phyloP scores from a whole-genome alignment of 2,797 vertebrate species.

The Pseudotriccus pelzelni region DNA sequence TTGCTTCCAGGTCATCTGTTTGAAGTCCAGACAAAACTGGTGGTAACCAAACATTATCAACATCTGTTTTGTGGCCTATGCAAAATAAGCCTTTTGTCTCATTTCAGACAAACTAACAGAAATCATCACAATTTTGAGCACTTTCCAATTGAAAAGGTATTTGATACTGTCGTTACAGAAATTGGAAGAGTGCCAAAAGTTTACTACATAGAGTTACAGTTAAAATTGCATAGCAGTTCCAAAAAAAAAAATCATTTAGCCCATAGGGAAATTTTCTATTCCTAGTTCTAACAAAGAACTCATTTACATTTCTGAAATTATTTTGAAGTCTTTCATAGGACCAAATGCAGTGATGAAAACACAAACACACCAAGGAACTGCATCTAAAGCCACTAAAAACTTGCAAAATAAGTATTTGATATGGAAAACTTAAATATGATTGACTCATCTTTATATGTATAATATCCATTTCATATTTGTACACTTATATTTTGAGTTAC shows the following conservation, averaged over 20 bases:
- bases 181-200: not conserved
- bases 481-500: not conserved
- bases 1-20: slow-evolving; percentile 59
- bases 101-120: not conserved
- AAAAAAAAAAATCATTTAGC: not conserved
- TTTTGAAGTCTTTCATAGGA: not conserved
- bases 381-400: not conserved
- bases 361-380: not conserved
- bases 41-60: slow-evolving; percentile 25
- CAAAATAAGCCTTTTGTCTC: slow-evolving; percentile 32
- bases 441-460: not conserved
- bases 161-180: not conserved
- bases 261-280: slow-evolving; percentile 16
- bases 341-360: slow-evolving; percentile 15
- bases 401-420: not conserved
- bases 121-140: not conserved
- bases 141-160: not conserved
- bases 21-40: slow-evolving; percentile 46
- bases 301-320: slow-evolving; percentile 46
- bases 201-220: not conserved
- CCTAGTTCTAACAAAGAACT: slow-evolving; percentile 29
- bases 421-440: not conserved
- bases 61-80: slow-evolving; percentile 42
- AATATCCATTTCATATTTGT: not conserved
- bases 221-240: not conserved